Base-by-base conservation (phyloP, 2,888 invertebrate species). In the Odontocolon sp. region DNA sequence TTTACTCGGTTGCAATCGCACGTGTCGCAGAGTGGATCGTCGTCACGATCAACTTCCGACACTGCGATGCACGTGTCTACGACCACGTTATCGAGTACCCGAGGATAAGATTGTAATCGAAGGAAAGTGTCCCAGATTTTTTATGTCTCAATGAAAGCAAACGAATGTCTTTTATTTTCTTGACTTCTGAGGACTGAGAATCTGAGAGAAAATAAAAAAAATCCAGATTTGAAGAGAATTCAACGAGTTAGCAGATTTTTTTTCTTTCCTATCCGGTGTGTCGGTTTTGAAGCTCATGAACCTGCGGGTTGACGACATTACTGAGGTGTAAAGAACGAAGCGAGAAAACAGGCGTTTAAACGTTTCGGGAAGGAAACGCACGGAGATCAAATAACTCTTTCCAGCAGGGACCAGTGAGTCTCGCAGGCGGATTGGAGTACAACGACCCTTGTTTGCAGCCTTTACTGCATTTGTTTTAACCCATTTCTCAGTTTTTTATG, bases 391-490 rank as follows among this genome's bases (percentile, higher is more conserved):
- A 84, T 83, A 84, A 82, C 82, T 82, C 81, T 84, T 80, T 74
- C 67, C 66, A 54, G 47, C 45, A 63, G 42, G 63, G 50, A 61
- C 21, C 63, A 56, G n/a, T n/a, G n/a, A n/a, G n/a, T n/a, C n/a
- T n/a, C 33, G 33, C 50, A 28, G 16, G 28, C 28, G 45, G 16
- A 64, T n/a, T 57, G 14, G 23, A 78, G 72, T 73, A 50, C 81
- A 80, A 78, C 78, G 79, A 80, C 54, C 76, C 80, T 83, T 85
- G 83, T 86, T 85, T 85, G 82, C 83, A 56, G 76, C 78, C 80
- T 86, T 85, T 84, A 85, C 82, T 80, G 80, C 83, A 83, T 82
- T 84, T 84, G 81, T 83, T 83, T 85, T 83, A 82, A 79, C 73
- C 70, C 79, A 69, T 59, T 75, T 63, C 69, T 33, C 56, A 40